Base-by-base conservation (phyloP, 53 echinoderm and acorn worm genomes). In the Apostichopus leukothele region DNA sequence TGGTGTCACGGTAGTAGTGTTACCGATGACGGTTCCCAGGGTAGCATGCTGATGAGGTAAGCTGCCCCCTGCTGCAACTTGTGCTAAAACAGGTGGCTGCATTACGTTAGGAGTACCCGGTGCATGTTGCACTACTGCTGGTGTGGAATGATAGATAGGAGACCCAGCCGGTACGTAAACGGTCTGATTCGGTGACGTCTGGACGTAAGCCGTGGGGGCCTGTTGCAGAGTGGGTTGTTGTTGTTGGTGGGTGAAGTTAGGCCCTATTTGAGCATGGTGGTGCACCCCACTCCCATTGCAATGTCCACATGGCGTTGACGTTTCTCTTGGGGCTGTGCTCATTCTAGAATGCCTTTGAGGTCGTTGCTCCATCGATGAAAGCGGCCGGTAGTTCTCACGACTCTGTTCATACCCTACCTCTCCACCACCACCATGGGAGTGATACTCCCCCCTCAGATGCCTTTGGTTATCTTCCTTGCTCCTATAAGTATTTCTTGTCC, bases 201-300 rank as follows among this genome's bases (percentile, higher is more conserved):
- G 67, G 1, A 67, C 50, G 18, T 63, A 67, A 12, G 66, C 10
- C 1, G 4, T 71, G 20, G 71, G 71, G 2, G 16, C 71, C 18
- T 71, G 71, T 71, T 13, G 71, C 6, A 71, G 0, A 18, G 71
- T 1, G 1, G 50, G 22, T 63, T 67, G 67, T 67, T 57, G 22
- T 63, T 50, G 67, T 67, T 57, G 57, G 23, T 85, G 68, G 68
- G 67, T 23, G 22, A 67, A 85, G 14, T 23, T 13, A 25, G 19
- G 81, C 12, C 50, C 67, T 12, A 26, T n/a, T 66, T 21, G 63
- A 68, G 67, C 12, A 66, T 85, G 21, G 14, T 63, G 63, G 66
- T 87, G 75, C n/a, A 87, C 53, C 53, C 88, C 88, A 75, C 88
- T 87, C 7, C 88, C 88, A 87, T 87, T 75, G 23, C 88, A 87